Evolutionary conservation across 92 coral and sea anemone species (phyloP), one percentile per base, ranked within the genome.

Genomic region (Parazoanthus atlanticus): DNA sequence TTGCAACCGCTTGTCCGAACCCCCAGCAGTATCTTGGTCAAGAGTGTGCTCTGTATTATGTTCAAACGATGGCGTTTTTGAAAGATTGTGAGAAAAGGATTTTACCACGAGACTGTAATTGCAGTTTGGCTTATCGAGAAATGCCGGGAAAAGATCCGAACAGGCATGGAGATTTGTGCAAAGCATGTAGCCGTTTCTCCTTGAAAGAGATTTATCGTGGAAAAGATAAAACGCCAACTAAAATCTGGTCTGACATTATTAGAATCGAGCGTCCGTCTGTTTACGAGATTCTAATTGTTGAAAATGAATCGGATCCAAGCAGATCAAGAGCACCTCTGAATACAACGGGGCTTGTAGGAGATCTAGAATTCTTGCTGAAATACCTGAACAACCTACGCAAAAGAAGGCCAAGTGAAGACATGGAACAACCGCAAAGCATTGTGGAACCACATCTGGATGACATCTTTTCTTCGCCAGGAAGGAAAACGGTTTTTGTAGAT

Each of bases 401-500:
- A 32, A 17, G 11, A 10, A 32, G 78, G 25, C 41, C 23, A 12
- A 30, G 78, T 17, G n/a, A 17, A 74, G 43, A 31, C 8, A 26
- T n/a, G 43, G 19, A 11, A 76, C 17, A 75, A 12, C 8, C 23
- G 6, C 23, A 25, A 8, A 3, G 2, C 25, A 16, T 19, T 54
- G 54, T 36, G 4, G 56, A 81, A n/a, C 33, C 28, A 32, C 6
- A 61, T 17, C 19, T 34, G 26, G 25, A 81, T 19, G 86, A 81
- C 30, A 31, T 81, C 16, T 81, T 81, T 81, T 65, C 86, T 33
- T 64, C 75, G 8, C 74, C 56, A 0, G 86, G 86, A 65, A 61
- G 75, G 30, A 81, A 34, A 23, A 65, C 4, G 86, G 23, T 81
- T 34, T 34, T 23, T 61, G 21, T 64, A 21, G 86, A 81, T 15